These are phyloP conservation scores for Ibycter americanus DNA, from an alignment of 2,797 vertebrate species.

Conservation along the genomic window DNA sequence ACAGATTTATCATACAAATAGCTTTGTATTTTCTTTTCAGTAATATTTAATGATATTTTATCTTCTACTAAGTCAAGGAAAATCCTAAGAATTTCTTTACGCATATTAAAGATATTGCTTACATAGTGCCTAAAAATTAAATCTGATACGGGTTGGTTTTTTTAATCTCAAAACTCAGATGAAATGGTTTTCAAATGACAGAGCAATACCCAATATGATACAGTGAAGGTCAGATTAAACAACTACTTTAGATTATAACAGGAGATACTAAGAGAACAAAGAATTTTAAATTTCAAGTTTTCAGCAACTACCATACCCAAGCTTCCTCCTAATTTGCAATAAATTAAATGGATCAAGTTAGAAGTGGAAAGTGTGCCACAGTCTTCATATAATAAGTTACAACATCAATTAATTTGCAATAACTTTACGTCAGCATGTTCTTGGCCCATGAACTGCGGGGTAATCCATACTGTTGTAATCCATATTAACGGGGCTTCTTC, in stretches of 20 bases:
- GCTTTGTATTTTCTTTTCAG: neutral
- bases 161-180: neutral
- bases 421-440: neutral
- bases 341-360: neutral
- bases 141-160: no score
- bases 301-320: neutral
- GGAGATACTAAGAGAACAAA: neutral
- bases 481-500: neutral
- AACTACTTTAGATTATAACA: neutral
- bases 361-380: neutral
- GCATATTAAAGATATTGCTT: neutral
- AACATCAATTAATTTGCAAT: neutral
- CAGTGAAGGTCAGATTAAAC: neutral
- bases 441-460: neutral
- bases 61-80: neutral
- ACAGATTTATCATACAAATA: neutral
- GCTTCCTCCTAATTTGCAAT: neutral
- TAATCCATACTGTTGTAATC: neutral
- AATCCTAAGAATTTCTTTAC: neutral
- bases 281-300: neutral
- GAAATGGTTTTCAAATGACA: neutral
- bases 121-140: neutral
- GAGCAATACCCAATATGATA: fast-evolving
- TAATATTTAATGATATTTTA: neutral
- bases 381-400: neutral